Percentiles rank a stretch among this genome's conserved stretches.
phyloP scores from a whole-genome alignment of 2,113 vertebrate genomes.

The Ptychochromis oligacanthus region DNA sequence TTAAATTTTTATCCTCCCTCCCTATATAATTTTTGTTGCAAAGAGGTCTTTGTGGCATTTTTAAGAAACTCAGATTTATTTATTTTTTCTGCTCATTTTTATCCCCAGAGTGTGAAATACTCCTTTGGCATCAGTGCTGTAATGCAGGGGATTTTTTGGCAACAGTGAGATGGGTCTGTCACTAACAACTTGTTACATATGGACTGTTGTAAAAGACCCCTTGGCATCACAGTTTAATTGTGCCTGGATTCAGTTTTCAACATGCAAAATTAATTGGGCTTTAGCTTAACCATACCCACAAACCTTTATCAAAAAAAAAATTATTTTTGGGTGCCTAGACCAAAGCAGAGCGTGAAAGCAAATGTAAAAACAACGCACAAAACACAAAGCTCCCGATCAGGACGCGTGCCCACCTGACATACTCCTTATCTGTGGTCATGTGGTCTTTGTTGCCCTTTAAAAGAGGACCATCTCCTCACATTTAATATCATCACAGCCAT shows the following conservation, averaged over 20 bases:
- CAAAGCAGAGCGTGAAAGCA: neutral
- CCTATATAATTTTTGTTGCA: neutral
- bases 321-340: neutral
- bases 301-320: neutral
- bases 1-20: neutral
- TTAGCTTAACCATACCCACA: neutral
- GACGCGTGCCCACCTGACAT: fast-evolving
- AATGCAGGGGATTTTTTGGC: too few relatives aligned
- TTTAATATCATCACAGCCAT: neutral
- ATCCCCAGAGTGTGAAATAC: neutral
- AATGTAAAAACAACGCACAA: neutral
- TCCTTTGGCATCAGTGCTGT: neutral
- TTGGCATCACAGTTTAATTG: fast-evolving
- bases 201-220: neutral
- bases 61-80: too few relatives aligned
- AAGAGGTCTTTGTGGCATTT: neutral
- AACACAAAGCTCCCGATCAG: neutral
- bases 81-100: too few relatives aligned
- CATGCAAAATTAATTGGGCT: neutral
- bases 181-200: neutral
- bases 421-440: neutral
- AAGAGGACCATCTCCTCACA: neutral
- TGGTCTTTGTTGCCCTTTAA: neutral
- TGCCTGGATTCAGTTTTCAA: neutral
- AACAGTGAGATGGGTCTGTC: too few relatives aligned